phyloP scores from a whole-genome alignment of 2,797 vertebrate species.

The Anabas testudineus region DNA sequence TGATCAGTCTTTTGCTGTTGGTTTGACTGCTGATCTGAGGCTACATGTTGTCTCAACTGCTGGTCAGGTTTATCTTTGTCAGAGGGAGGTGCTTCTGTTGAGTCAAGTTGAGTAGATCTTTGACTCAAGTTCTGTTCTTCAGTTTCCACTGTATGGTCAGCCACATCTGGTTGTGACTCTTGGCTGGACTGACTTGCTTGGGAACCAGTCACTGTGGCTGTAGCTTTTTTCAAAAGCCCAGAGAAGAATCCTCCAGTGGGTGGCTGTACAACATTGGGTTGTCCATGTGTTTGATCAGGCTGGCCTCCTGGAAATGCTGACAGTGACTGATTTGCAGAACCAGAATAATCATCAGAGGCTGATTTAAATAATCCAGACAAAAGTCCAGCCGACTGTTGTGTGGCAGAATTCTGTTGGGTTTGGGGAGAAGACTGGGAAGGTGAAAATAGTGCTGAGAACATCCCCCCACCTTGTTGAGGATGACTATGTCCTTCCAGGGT shows the following conservation, averaged over 20 bases:
- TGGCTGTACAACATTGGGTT: slow-evolving; percentile 48
- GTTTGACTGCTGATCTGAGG: slow-evolving; percentile 44
- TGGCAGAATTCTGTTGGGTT: slow-evolving; percentile 54
- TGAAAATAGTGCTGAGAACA: slow-evolving; percentile 82
- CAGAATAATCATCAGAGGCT: slow-evolving; percentile 80
- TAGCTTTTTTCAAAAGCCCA: slow-evolving; percentile 81
- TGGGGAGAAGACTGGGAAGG: slow-evolving; percentile 59
- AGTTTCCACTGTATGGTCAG: slow-evolving; percentile 33
- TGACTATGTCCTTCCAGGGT: slow-evolving; percentile 59
- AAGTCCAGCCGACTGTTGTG: slow-evolving; percentile 75
- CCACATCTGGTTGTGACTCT: slow-evolving; percentile 38
- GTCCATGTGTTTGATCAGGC: slow-evolving; percentile 53
- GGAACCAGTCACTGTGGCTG: slow-evolving; percentile 72
- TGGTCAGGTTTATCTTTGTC: slow-evolving; percentile 46
- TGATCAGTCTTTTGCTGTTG: slow-evolving; percentile 46
- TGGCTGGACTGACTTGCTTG: slow-evolving; percentile 57
- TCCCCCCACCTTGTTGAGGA: slow-evolving; percentile 77
- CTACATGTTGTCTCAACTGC: slow-evolving; percentile 27
- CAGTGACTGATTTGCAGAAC: slow-evolving; percentile 56
- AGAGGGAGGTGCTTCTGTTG: slow-evolving; percentile 64
- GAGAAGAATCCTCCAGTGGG: slow-evolving; percentile 76
- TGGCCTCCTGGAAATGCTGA: slow-evolving; percentile 39
- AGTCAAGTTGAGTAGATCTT: slow-evolving; percentile 62
- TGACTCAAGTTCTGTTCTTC: slow-evolving; percentile 52
- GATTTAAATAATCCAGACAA: slow-evolving; percentile 85